Base-by-base conservation (phyloP, 2,113 vertebrate genomes). In the Erythrolamprus reginae region DNA sequence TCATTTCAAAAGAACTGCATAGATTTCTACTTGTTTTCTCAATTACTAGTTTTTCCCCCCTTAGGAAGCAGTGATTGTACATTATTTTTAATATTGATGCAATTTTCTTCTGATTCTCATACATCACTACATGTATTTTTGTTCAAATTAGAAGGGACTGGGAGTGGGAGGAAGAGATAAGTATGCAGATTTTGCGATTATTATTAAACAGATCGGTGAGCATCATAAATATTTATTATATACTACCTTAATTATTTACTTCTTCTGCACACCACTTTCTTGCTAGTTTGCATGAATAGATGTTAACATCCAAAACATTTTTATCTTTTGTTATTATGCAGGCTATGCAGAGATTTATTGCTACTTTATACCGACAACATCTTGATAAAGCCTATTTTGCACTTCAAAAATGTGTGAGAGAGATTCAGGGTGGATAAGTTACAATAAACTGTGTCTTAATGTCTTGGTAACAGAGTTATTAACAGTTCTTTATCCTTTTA, bases 341-440 rank as follows among this genome's bases (percentile, higher is more conserved):
- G 87, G 90, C 1, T 52, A 28, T 13, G 52, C 82, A 10, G 26
- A 61, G 65, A 93, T 91, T 93, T 90, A 33, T 61, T 86, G 15
- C 82, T 77, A 1, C 33, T 90, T 91, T 83, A 55, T 33, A 50
- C 61, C 48, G 86, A 42, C 84, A 89, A 90, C 89, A 92, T 91
- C 58, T n/a, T 58, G 55, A 65, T 21, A 93, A 94, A 89, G 92
- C 92, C 86, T 87, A 23, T 94, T 89, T 92, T 88, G 26, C 58
- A 42, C 12, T 90, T 89, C 24, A 90, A 5, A 85, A 26, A 7
- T 52, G 86, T 88, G 93, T 89, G 92, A 93, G 84, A 70, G 26
- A 8, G 15, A 70, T 87, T 84, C 53, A 23, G 45, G 5, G 9
- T 28, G 56, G 86, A 33, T 58, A n/a, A 38, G 58, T 53, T 95